phyloP scores from a whole-genome alignment of 2,797 vertebrate genomes.

The Enteromius afrohamiltoni region DNA sequence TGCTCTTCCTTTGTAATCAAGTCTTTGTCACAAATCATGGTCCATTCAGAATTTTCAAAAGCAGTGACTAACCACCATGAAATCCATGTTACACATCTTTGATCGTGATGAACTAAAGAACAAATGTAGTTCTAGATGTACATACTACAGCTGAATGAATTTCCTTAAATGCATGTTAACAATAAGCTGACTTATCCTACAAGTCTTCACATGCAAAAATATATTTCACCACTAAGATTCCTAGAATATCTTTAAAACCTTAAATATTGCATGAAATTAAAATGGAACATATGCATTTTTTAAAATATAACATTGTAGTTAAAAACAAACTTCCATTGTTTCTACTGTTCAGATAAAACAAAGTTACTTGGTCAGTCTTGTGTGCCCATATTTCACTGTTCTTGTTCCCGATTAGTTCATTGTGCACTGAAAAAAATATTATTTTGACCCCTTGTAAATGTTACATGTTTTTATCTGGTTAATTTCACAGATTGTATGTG shows the following conservation, averaged over 20 bases:
- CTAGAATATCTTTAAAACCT: not conserved
- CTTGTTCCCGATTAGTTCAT: too few species aligned
- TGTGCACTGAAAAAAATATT: too few species aligned
- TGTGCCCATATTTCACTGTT: too few species aligned
- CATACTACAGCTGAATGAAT: not conserved
- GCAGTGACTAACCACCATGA: constrained; percentile 23
- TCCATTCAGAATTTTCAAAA: constrained; percentile 18
- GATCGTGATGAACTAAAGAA: not conserved
- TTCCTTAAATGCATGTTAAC: not conserved
- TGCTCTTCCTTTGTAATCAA: constrained; percentile 28
- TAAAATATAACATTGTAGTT: not conserved
- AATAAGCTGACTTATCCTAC: not conserved
- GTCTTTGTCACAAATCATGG: constrained; percentile 36
- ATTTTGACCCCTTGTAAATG: too few species aligned
- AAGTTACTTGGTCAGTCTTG: not conserved
- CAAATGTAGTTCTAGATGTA: not conserved
- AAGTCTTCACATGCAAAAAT: not conserved
- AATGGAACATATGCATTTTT: not conserved
- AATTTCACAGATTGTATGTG: too few species aligned
- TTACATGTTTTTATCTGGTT: too few species aligned
- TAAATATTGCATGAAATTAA: not conserved
- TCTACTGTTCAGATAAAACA: not conserved
- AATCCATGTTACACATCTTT: constrained; percentile 4
- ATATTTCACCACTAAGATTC: not conserved
- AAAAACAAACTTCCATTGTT: not conserved